phyloP scores from a whole-genome alignment of 2,888 invertebrate genomes.

The Theodoxus fluviatilis region DNA sequence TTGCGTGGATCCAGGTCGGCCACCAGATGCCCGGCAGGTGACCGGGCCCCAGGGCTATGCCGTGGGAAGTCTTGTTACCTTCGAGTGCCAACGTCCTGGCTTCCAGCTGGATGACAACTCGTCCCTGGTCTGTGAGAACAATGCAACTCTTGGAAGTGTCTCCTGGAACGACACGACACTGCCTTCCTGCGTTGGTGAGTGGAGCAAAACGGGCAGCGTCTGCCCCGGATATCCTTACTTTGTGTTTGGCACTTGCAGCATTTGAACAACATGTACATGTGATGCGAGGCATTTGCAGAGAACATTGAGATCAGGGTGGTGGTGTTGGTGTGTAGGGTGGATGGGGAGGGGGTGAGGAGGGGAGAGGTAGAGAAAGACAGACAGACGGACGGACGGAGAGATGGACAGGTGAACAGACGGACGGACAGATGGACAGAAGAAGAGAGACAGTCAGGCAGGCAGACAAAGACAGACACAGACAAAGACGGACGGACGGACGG shows the following conservation, averaged over 20 bases:
- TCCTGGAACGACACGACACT: constrained; percentile 37
- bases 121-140: constrained; percentile 38
- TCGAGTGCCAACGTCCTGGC: constrained; percentile 39
- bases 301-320: neutral
- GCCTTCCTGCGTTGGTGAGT: constrained; percentile 42
- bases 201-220: too few relatives aligned
- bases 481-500: too few relatives aligned
- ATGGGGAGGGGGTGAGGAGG: neutral
- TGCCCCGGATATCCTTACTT: too few relatives aligned
- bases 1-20: constrained; percentile 50
- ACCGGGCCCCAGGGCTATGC: constrained; percentile 34
- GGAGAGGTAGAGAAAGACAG: neutral
- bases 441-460: neutral
- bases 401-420: neutral
- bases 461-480: neutral
- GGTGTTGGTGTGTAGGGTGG: neutral
- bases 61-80: constrained; percentile 39
- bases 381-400: neutral
- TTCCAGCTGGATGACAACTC: constrained; percentile 33
- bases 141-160: constrained; percentile 25
- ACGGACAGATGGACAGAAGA: neutral
- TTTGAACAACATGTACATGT: too few relatives aligned
- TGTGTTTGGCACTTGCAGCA: too few relatives aligned
- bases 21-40: constrained; percentile 38
- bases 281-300: too few relatives aligned